Evolutionary conservation across 2,888 invertebrate genomes (phyloP), one percentile per base, ranked within the genome.

Genomic region (Pyrgus malvae): DNA sequence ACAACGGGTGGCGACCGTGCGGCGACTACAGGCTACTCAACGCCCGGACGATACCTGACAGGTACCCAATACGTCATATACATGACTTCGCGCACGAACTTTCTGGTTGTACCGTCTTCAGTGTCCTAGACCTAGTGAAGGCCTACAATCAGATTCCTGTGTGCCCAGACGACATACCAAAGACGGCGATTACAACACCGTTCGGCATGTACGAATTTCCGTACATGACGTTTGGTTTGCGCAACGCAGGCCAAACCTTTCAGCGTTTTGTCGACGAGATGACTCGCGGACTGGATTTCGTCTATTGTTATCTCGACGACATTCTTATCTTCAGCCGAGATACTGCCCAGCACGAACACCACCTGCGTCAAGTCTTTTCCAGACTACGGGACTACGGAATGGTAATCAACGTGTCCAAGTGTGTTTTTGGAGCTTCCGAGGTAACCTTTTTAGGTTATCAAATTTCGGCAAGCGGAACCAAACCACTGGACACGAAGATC

Each of bases 181-280:
- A 76, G 58, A 74, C 72, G 1, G 74, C 68, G 0, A 64, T 71
- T 4, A 68, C 57, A 1, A 71, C 70, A 7, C 68, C 72, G 0
- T 72, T 70, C 48, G 69, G 67, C 5, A 50, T 72, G 12, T 70
- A 58, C 40, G 69, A 80, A 48, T 76, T 70, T 38, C 48, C 60
- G 0, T 48, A 31, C 3, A 69, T 73, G 70, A 58, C 62, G 0
- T 80, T 79, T 23, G 77, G 80, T 1, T 63, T 81, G 0, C 50
- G 73, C 0, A 81, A 83, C 44, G 77, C 79, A 0, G 74, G 69
- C 0, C 76, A 80, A 50, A 74, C 75, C 0, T 68, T 81, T 53
- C 76, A 78, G 46, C 62, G 72, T 1, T 74, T 75, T 31, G 16
- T 35, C 7, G 33, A 35, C 33, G 33, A 35, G 14, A 35, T 35